Conservation (phyloP, 2,888 invertebrate genomes). For the Ctenicera cuprea region DNA sequence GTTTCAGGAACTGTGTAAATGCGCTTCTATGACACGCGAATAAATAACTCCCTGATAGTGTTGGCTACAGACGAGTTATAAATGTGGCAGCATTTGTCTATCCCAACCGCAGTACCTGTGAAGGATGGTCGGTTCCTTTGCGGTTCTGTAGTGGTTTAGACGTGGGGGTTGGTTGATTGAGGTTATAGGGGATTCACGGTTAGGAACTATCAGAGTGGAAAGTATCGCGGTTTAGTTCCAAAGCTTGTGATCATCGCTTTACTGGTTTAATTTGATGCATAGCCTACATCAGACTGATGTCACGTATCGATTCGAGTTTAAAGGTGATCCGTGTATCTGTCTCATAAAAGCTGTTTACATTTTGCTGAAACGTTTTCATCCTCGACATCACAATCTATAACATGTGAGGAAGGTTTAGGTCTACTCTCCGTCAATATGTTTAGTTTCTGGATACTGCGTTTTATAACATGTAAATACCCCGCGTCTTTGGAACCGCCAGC, state of each 20-base stretch:
- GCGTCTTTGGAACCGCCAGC: not conserved
- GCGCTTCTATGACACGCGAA: constrained; percentile 34
- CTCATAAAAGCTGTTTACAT: constrained; percentile 34
- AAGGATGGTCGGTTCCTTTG: constrained; percentile 53
- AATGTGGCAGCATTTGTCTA: constrained; percentile 50
- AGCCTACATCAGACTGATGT: constrained; percentile 52
- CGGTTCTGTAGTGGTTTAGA: constrained; percentile 52
- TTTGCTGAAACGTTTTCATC: constrained; percentile 31
- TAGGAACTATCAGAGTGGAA: constrained; percentile 54
- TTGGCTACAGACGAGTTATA: constrained; percentile 45
- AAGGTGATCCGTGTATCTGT: constrained; percentile 49
- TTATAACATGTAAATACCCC: constrained; percentile 16
- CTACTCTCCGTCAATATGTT: constrained; percentile 18
- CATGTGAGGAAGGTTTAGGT: constrained; percentile 11
- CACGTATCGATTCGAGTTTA: constrained; percentile 51
- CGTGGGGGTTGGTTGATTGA: constrained; percentile 53
- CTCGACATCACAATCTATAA: constrained; percentile 9
- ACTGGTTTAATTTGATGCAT: constrained; percentile 59
- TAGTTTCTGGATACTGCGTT: constrained; percentile 18
- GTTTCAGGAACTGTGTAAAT: constrained; percentile 32
- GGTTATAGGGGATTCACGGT: constrained; percentile 55
- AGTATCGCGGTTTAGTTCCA: constrained; percentile 56
- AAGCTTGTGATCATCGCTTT: constrained; percentile 59
- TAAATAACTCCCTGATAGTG: constrained; percentile 44
- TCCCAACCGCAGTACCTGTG: constrained; percentile 46